Evolutionary conservation across 2,888 invertebrate species (phyloP).

Genomic region (Caenorhabditis plicata): DNA sequence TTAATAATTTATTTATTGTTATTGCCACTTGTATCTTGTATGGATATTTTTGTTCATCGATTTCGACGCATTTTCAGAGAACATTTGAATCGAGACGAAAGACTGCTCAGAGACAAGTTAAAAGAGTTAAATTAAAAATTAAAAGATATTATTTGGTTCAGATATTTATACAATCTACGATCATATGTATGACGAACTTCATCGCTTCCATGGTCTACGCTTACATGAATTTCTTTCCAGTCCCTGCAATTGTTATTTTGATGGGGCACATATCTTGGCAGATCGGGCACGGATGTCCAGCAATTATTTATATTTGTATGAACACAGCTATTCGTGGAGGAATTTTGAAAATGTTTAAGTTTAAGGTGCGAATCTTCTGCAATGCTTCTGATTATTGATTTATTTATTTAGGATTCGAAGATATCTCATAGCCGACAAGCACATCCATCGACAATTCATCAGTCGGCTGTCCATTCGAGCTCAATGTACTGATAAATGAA

Average conservation of each 20-base stretch:
- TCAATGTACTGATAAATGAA: too few relatives aligned
- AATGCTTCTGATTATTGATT: too few relatives aligned
- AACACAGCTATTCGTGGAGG: constrained; percentile 36
- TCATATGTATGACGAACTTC: constrained; percentile 8
- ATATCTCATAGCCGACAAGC: too few relatives aligned
- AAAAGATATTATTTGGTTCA: constrained; percentile 3
- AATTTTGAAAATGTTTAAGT: constrained; percentile 11
- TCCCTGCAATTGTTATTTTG: too few relatives aligned
- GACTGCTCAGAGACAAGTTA: background rate
- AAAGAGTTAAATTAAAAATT: background rate
- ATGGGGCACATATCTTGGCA: too few relatives aligned
- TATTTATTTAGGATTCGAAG: too few relatives aligned
- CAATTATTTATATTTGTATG: constrained; percentile 39
- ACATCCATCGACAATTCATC: too few relatives aligned
- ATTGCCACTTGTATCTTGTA: constrained; percentile 10
- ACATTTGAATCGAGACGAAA: too few relatives aligned
- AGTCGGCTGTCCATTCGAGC: too few relatives aligned
- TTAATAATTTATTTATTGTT: constrained; percentile 12
- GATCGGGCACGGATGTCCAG: too few relatives aligned
- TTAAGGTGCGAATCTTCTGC: too few relatives aligned
- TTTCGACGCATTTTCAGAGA: too few relatives aligned
- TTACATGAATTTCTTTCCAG: constrained; percentile 5
- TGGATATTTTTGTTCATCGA: constrained; percentile 5
- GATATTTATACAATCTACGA: constrained; percentile 11
- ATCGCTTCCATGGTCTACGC: constrained; percentile 8